Conservation (phyloP, 2,797 vertebrate genomes). For the Sarcophilus harrisii region DNA sequence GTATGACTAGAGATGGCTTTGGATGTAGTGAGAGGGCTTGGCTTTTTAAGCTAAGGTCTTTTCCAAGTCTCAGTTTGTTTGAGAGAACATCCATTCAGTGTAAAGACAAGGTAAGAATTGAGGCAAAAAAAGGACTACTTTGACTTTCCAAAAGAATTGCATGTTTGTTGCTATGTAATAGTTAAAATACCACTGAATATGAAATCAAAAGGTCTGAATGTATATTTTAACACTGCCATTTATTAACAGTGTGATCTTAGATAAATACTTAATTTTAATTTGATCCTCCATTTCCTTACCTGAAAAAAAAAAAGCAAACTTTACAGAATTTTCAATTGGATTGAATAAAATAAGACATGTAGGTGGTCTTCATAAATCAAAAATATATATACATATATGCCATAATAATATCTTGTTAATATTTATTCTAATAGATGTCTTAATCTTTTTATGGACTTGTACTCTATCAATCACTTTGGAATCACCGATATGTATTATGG, state of each 20-base stretch:
- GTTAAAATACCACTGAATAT: background rate
- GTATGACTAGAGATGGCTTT: background rate
- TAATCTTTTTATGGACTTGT: background rate
- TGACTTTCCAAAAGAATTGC: background rate
- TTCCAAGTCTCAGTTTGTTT: background rate
- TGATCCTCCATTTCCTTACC: constrained; percentile 28
- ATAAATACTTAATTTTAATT: background rate
- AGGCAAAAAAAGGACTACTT: background rate
- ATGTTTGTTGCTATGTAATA: background rate
- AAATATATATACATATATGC: background rate
- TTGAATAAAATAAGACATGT: constrained; percentile 38
- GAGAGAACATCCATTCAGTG: background rate
- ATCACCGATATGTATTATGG: background rate
- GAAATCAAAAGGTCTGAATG: background rate
- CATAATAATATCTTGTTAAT: background rate
- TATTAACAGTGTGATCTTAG: constrained; percentile 16
- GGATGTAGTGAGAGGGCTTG: background rate
- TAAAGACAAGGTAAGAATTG: background rate
- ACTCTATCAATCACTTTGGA: background rate
- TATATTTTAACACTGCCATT: background rate
- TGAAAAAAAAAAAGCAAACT: background rate
- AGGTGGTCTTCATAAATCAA: background rate
- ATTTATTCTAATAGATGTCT: background rate
- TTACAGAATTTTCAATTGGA: background rate
- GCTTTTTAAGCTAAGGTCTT: background rate